Percentiles rank a stretch among this genome's conserved stretches.
phyloP scores from a whole-genome alignment of 2,797 vertebrate genomes.

The Emys orbicularis region DNA sequence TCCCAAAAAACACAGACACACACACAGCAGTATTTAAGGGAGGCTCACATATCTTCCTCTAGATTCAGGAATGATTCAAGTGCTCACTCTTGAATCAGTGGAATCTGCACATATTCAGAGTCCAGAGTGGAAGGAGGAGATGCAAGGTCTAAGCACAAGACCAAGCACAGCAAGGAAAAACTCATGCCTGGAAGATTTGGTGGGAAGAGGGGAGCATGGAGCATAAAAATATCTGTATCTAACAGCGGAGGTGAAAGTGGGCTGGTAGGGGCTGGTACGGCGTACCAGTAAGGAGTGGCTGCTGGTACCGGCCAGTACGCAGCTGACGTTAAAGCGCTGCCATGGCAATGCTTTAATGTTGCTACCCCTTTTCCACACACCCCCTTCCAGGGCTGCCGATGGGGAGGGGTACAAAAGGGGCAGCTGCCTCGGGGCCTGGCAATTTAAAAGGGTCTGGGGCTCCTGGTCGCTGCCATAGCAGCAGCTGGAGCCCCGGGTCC shows the following conservation, averaged over 20 bases:
- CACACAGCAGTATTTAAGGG: background rate
- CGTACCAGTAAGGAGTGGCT: too few species aligned
- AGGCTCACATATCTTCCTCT: background rate
- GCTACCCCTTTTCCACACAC: too few species aligned
- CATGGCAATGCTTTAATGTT: too few species aligned
- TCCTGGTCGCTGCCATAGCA: too few species aligned
- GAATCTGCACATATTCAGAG: background rate
- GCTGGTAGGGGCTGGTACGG: too few species aligned
- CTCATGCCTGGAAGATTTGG: background rate
- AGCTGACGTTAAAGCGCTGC: too few species aligned
- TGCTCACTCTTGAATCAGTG: background rate
- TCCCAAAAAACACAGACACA: conserved; percentile 59
- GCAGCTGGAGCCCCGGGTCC: too few species aligned
- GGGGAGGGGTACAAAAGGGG: too few species aligned
- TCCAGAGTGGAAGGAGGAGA: background rate
- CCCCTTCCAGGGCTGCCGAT: too few species aligned
- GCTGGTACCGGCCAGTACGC: too few species aligned
- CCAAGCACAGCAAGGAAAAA: background rate
- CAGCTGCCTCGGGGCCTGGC: too few species aligned
- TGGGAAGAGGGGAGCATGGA: background rate
- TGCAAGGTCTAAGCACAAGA: background rate
- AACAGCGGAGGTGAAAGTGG: background rate
- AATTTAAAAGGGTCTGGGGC: too few species aligned
- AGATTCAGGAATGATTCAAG: background rate
- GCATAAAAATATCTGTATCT: background rate